phyloP scores from a whole-genome alignment of 2,888 invertebrate species.

The Cryptus armator region DNA sequence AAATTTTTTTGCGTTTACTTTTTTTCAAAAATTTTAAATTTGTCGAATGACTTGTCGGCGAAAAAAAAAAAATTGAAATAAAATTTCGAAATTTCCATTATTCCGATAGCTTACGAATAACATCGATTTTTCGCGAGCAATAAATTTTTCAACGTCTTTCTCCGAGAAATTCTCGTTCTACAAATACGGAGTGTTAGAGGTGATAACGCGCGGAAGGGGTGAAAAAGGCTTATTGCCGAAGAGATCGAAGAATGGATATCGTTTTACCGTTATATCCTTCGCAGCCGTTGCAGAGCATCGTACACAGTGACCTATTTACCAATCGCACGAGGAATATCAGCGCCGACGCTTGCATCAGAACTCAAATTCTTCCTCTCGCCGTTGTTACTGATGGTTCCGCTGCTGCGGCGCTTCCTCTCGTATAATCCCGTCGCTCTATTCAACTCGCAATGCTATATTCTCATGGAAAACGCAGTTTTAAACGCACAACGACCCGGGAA shows the following conservation, averaged over 20 bases:
- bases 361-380: background rate
- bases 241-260: background rate
- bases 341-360: background rate
- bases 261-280: background rate
- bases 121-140: background rate
- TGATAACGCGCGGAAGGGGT: background rate
- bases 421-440: background rate
- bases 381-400: background rate
- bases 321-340: background rate
- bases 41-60: background rate
- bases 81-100: background rate
- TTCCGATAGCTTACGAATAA: background rate
- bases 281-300: background rate
- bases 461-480: background rate
- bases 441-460: background rate
- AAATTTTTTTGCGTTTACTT: no score
- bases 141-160: background rate
- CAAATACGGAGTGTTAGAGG: background rate
- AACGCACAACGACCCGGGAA: background rate
- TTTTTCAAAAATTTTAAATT: background rate
- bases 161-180: background rate
- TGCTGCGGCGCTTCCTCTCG: background rate
- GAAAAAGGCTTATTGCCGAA: background rate
- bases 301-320: conserved; percentile 1
- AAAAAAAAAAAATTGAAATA: background rate